phyloP scores from a whole-genome alignment of 2,888 invertebrate genomes.

The Lepetodrilus schrolli region DNA sequence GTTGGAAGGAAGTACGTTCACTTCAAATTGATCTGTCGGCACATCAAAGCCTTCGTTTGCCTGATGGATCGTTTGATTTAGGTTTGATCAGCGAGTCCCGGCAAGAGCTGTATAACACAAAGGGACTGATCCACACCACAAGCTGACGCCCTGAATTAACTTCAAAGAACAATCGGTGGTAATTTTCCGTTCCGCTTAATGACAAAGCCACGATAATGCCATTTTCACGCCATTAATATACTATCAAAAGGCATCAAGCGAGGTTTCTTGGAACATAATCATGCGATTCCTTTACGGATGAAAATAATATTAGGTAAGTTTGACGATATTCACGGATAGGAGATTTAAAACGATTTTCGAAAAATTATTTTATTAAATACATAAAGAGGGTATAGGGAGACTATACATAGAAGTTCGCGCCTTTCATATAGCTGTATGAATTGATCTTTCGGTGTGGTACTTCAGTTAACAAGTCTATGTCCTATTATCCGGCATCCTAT shows the following conservation, averaged over 20 bases:
- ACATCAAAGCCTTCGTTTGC: conserved; percentile 11
- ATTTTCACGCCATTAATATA: conserved; percentile 22
- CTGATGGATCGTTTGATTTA: conserved; percentile 1
- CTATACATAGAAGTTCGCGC: too few relatives aligned
- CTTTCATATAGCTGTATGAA: too few relatives aligned
- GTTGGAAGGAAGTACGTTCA: not conserved
- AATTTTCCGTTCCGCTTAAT: conserved; percentile 22
- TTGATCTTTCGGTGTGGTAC: too few relatives aligned
- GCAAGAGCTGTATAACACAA: not conserved
- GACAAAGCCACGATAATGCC: conserved; percentile 12
- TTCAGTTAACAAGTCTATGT: too few relatives aligned
- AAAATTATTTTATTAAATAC: too few relatives aligned
- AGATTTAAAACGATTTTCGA: not conserved
- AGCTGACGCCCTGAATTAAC: conserved; percentile 24
- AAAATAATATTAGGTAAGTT: not conserved
- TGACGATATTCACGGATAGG: not conserved
- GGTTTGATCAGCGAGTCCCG: conserved; percentile 6
- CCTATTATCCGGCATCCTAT: too few relatives aligned
- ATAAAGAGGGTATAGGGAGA: too few relatives aligned
- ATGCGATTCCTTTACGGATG: conserved; percentile 6
- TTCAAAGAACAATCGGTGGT: conserved; percentile 6
- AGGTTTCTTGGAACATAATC: not conserved
- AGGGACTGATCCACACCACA: not conserved
- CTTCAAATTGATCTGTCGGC: conserved; percentile 6
- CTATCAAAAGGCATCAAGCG: conserved; percentile 17